Base-by-base conservation (phyloP, 2,113 vertebrate genomes). In the Scytalopus superciliaris region DNA sequence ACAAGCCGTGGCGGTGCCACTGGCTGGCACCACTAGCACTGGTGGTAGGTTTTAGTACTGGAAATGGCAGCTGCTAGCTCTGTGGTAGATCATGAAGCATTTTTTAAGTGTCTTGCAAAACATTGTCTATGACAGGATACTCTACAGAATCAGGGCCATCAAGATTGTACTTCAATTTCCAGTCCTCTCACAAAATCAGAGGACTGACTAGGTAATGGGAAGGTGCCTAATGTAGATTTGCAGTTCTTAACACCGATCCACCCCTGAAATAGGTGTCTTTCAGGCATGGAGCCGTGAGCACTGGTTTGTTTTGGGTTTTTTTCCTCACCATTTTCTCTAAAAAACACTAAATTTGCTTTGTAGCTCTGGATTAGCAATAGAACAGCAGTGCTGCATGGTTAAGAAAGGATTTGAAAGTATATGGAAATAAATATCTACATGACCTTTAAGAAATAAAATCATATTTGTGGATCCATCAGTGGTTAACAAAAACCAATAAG, bases 381-480 rank as follows among this genome's bases (percentile, higher is more conserved):
- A 93, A 35, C 60, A 80, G 15, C 52, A 80, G 37, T 68, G 27
- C 67, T 74, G 44, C 30, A 81, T 19, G 55, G 55, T 19, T 79
- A 27, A 55, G 31, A 37, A 84, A 72, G 11, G 0, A 70, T 75
- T 52, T 80, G 37, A 5, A 39, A 39, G 27, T 45, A 50, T 47
- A 28, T 8, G 19, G 45, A 68, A 89, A 92, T 74, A 91, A 63
- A 64, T 76, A 66, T 33, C 35, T 78, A 25, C 21, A 12, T 33
- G 19, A n/a, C 37, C 53, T 89, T 94, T 45, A 90, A 94, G 94
- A 87, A 73, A 59, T 89, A 55, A 40, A 74, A 83, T 56, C 44
- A 2, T 69, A 27, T 66, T 80, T 3, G 2, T 76, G 39, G 55
- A 68, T 12, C 24, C 60, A 24, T 77, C 12, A 44, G 27, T 86